phyloP scores from a whole-genome alignment of 64 coral and sea anemone genomes.

The Astreopora myriophthalma region DNA sequence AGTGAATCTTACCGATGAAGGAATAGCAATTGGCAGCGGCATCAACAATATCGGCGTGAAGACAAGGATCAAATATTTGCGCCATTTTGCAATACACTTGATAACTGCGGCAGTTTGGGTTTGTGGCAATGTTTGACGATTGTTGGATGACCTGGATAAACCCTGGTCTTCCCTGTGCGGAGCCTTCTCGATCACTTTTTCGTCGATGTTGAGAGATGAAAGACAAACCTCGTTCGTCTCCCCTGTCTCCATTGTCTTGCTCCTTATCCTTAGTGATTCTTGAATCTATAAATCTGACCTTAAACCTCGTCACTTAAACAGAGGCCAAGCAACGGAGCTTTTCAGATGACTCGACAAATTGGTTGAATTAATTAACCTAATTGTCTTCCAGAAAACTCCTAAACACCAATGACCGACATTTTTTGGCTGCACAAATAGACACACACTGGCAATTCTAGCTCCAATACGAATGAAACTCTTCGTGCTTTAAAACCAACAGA shows the following conservation, averaged over 20 bases:
- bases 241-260: neutral
- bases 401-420: neutral
- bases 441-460: neutral
- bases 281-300: neutral
- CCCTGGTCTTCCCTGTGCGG: neutral
- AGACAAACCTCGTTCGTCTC: neutral
- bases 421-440: neutral
- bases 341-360: too few species aligned
- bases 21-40: conserved; percentile 69
- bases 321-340: too few species aligned
- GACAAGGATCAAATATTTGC: conserved; percentile 65
- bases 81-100: conserved; percentile 65
- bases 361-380: too few species aligned
- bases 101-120: conserved; percentile 12
- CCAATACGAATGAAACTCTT: neutral
- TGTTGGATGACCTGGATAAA: neutral
- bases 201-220: neutral
- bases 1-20: conserved; percentile 49
- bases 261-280: neutral
- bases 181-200: neutral
- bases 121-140: neutral
- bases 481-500: neutral
- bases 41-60: conserved; percentile 58
- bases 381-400: neutral
- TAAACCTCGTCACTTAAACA: too few species aligned